Conservation (phyloP, 1,140 invertebrate species). For the Eriosoma lanigerum region DNA sequence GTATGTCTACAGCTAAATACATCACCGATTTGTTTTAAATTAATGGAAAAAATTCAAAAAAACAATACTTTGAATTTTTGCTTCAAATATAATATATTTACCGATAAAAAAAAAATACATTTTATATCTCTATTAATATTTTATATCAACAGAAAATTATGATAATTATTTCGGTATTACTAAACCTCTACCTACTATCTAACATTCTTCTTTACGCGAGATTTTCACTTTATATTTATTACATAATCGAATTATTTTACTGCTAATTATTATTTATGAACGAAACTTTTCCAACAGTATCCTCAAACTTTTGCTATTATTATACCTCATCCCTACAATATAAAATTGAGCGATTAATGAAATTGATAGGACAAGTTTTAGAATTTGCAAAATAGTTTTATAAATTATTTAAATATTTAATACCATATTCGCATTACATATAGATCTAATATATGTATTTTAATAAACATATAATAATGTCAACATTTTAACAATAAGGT, state of each 20-base stretch:
- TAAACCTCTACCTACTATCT: not conserved
- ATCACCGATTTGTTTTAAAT: no score
- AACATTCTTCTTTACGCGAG: not conserved
- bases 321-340: not conserved
- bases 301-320: slow-evolving; percentile 23
- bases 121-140: not conserved
- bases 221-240: slow-evolving; percentile 12
- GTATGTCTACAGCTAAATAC: no score
- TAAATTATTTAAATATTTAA: not conserved
- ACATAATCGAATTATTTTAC: slow-evolving; percentile 19
- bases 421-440: no score
- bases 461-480: no score
- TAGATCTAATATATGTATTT: no score
- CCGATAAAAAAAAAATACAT: not conserved
- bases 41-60: no score
- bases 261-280: slow-evolving; percentile 19
- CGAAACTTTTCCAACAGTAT: not conserved
- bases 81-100: no score
- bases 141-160: not conserved
- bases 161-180: slow-evolving; percentile 3
- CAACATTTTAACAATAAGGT: no score
- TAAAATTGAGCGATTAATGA: slow-evolving; percentile 4
- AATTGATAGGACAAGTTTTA: slow-evolving; percentile 4
- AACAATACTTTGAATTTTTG: no score
- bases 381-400: not conserved